Evolutionary conservation across 2,797 vertebrate genomes (phyloP), one percentile per base, ranked within the genome.

Genomic region (Pyrocephalus nanus): DNA sequence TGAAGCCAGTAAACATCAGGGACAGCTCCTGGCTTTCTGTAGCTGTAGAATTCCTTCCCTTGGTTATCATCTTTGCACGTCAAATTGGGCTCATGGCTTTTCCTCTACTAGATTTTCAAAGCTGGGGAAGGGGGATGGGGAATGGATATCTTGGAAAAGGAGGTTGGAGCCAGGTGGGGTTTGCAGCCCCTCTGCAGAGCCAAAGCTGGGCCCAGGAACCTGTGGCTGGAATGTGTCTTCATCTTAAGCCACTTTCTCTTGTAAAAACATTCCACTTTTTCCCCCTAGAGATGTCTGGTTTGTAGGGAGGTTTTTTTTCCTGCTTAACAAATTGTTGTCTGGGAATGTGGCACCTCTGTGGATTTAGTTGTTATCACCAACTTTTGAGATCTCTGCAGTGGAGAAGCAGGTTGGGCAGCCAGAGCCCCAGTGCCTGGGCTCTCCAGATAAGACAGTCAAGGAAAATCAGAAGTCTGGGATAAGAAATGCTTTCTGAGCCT

Each of bases 51-150:
- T 83, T 90, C 54, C 23, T 58, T 60, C 13, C 1, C 40, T 55
- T 42, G 6, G 1, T 57, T 30, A 3, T 14, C 30, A 27, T 47
- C 18, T 53, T 65, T 65, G 4, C 2, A 0, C 10, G 6, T 51
- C 26, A 54, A 3, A 19, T 27, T 18, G 48, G 57, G 6, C 32
- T 45, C 13, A 6, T 82, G 75, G 54, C 40, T 67, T 43, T 78
- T 51, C 57, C 70, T 69, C 0, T 2, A 13, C 15, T 64, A 26
- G 36, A 6, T 58, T 82, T 58, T 51, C 43, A 80, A 42, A 53
- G 53, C 64, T 43, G 61, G 26, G 11, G 19, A 22, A 16, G 3
- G 16, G 26, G 34, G 27, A 12, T 10, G 23, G n/a, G 26, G n/a
- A 15, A 50, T 45, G 8, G 36, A 9, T 58, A 8, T 30, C 29